Percentiles rank a stretch among this genome's conserved stretches.
These are phyloP conservation scores for Drosophila phalerata DNA, from an alignment of 2,888 invertebrate genomes.

Conservation along the genomic window DNA sequence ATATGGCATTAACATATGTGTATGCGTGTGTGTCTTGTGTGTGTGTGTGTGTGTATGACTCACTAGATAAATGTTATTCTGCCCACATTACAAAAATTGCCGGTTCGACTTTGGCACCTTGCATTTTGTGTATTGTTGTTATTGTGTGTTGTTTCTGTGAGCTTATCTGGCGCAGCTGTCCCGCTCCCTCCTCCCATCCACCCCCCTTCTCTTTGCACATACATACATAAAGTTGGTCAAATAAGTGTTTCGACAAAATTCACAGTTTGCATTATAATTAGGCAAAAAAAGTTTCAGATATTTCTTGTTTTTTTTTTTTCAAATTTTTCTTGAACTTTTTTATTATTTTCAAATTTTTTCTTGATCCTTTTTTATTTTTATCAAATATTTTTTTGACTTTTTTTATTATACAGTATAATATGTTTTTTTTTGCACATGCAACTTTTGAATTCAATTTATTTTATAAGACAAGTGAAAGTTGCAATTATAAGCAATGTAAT, in stretches of 20 bases:
- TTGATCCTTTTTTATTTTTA: no score
- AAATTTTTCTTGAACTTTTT: no score
- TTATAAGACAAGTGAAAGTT: no score
- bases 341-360: background rate
- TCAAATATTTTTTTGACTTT: no score
- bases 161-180: constrained; percentile 35
- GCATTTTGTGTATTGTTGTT: constrained; percentile 21
- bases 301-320: no score
- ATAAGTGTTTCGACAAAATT: background rate
- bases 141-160: constrained; percentile 22
- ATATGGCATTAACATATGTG: constrained; percentile 2
- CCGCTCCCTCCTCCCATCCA: background rate
- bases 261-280: background rate
- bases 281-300: no score
- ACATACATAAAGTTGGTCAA: background rate
- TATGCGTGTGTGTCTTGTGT: constrained; percentile 5
- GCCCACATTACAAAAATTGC: constrained; percentile 52
- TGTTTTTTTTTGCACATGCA: no score
- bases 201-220: background rate
- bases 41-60: constrained; percentile 39
- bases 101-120: constrained; percentile 62
- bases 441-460: no score
- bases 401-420: no score
- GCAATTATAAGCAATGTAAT: background rate
- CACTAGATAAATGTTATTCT: constrained; percentile 59